Conservation (phyloP, 2,888 invertebrate genomes). For the Alsophila aescularia region DNA sequence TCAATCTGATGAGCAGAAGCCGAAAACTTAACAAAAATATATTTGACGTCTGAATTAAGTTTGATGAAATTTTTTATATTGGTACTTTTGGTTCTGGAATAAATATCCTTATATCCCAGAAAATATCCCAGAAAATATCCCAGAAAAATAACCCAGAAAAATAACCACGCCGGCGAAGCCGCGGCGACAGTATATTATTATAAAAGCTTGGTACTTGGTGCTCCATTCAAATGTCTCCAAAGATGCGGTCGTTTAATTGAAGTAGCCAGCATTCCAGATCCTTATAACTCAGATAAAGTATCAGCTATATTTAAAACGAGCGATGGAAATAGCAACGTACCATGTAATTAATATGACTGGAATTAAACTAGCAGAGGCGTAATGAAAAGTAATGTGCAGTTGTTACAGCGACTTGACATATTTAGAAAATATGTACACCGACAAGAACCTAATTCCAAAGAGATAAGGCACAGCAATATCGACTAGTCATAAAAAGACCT, state of each 20-base stretch:
- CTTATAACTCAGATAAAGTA: conserved; percentile 49
- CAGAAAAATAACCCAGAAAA: too few species aligned
- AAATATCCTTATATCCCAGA: too few species aligned
- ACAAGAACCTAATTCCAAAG: conserved; percentile 30
- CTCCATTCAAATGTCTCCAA: conserved; percentile 67
- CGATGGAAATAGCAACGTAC: conserved; percentile 54
- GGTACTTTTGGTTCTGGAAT: too few species aligned
- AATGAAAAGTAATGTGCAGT: conserved; percentile 59
- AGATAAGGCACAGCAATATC: conserved; percentile 6
- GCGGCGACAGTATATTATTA: too few species aligned
- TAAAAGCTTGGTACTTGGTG: conserved; percentile 55
- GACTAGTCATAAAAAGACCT: conserved; percentile 1
- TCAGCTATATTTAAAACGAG: conserved; percentile 49
- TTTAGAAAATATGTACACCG: conserved; percentile 37
- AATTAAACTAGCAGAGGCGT: conserved; percentile 54
- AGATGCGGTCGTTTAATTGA: conserved; percentile 58
- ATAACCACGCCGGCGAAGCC: too few species aligned
- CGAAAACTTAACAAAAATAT: too few species aligned
- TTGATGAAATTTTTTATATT: too few species aligned
- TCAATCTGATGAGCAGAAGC: too few species aligned
- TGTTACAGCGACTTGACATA: conserved; percentile 39
- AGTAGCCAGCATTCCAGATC: conserved; percentile 48
- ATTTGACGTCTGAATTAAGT: too few species aligned
- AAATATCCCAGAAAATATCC: too few species aligned
- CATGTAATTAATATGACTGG: conserved; percentile 60